Percentiles rank a stretch among this genome's conserved stretches.
Conservation (phyloP, 1,140 invertebrate genomes). For the Mactra quadrangularis region DNA sequence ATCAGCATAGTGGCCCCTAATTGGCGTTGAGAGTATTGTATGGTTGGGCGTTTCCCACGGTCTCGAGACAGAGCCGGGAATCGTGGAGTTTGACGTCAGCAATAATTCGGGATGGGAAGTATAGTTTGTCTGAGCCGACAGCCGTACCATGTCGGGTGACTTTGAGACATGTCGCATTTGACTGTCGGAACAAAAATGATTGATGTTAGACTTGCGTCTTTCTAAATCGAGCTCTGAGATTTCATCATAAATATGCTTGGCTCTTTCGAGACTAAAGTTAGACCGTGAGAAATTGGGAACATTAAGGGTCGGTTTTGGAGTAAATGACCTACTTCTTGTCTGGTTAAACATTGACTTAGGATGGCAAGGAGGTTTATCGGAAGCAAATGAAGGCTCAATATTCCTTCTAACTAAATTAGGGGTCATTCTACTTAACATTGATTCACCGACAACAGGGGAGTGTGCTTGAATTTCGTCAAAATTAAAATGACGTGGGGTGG, state of each 20-base stretch:
- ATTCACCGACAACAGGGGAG: background rate
- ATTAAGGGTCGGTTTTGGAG: background rate
- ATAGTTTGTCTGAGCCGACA: background rate
- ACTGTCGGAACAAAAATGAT: background rate
- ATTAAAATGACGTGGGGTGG: too few relatives aligned
- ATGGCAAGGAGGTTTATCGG: background rate
- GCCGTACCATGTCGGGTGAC: constrained; percentile 22
- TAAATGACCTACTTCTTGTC: background rate
- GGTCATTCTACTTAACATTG: too few relatives aligned
- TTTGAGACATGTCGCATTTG: constrained; percentile 29
- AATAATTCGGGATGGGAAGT: background rate
- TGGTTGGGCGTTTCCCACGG: background rate
- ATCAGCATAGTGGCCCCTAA: background rate
- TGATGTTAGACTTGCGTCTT: background rate
- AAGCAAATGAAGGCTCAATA: background rate
- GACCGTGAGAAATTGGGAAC: background rate
- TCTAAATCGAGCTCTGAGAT: background rate
- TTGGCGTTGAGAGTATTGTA: background rate
- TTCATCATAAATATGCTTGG: background rate
- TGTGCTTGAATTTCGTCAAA: background rate
- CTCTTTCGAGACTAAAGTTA: background rate
- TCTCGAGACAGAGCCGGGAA: background rate
- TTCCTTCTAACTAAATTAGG: too few relatives aligned
- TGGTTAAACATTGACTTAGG: background rate
- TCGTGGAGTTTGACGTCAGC: background rate